These are phyloP conservation scores for Petromus typicus DNA, from an alignment of 2,113 vertebrate genomes.

Conservation along the genomic window DNA sequence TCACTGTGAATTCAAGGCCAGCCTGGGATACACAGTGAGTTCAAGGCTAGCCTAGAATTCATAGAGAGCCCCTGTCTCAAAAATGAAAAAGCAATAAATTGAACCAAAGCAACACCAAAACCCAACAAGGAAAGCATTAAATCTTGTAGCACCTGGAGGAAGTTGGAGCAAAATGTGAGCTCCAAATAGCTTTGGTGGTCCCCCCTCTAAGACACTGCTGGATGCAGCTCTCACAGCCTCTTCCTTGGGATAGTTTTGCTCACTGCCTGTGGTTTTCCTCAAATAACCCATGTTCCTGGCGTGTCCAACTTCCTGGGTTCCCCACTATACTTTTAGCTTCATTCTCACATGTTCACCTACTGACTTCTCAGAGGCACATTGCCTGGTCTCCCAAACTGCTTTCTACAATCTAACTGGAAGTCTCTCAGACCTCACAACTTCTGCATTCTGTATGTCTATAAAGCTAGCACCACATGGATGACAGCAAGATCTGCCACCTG, in stretches of 20 bases:
- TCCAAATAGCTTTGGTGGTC: neutral
- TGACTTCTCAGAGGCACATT: neutral
- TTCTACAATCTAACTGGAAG: neutral
- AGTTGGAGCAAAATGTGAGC: neutral
- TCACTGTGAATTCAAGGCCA: neutral
- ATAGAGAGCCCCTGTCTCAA: neutral
- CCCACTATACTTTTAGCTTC: neutral
- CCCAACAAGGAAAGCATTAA: neutral
- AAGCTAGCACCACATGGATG: neutral
- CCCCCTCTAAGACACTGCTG: neutral
- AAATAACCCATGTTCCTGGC: neutral
- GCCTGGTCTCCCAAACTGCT: neutral
- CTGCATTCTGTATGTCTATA: neutral
- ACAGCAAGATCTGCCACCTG: neutral
- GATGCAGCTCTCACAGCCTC: neutral
- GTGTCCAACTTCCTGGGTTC: neutral
- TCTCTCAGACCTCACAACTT: neutral
- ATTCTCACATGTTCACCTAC: neutral
- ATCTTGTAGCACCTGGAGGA: neutral
- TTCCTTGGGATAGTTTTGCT: neutral
- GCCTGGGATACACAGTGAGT: neutral
- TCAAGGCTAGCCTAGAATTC: neutral
- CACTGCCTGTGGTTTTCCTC: neutral
- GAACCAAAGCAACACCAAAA: neutral
- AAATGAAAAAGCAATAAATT: neutral